Percentiles rank a stretch among this genome's conserved stretches.
Evolutionary conservation across 2,113 vertebrate species (phyloP).

Genomic region (Chinchilla lanigera): DNA sequence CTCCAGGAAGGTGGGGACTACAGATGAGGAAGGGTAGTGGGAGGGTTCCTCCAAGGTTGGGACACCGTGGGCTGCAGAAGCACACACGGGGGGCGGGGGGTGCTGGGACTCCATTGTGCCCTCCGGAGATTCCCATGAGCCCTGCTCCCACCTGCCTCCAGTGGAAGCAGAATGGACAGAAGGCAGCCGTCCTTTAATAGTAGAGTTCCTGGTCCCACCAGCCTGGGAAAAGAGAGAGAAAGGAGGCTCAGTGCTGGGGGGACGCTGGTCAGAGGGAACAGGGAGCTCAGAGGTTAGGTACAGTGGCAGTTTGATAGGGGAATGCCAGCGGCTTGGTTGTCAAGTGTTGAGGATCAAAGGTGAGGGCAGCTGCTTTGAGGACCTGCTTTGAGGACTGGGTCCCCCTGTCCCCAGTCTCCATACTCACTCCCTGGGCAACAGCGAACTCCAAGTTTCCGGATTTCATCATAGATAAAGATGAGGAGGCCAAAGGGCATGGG

Average conservation of each 20-base stretch:
- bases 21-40: not conserved
- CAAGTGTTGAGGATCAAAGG: not conserved
- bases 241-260: not conserved
- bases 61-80: not conserved
- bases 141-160: not conserved
- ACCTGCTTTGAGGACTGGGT: not conserved
- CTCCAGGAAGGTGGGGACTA: not conserved
- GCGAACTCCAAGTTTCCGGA: slow-evolving; percentile 92
- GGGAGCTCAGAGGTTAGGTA: not conserved
- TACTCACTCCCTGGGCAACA: slow-evolving; percentile 92
- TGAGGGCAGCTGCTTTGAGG: not conserved
- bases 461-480: slow-evolving; percentile 93
- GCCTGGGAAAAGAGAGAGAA: slow-evolving; percentile 80
- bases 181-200: slow-evolving; percentile 82
- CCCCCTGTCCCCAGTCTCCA: not conserved
- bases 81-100: not conserved
- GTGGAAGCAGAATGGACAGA: not conserved
- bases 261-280: not conserved
- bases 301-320: not conserved
- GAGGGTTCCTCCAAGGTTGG: not conserved
- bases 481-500: slow-evolving; percentile 91
- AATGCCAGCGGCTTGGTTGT: not conserved
- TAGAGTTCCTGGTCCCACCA: slow-evolving; percentile 94
- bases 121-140: not conserved
- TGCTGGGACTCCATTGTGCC: not conserved